Conservation (phyloP, 2,797 vertebrate genomes). For the Argyrosomus regius region DNA sequence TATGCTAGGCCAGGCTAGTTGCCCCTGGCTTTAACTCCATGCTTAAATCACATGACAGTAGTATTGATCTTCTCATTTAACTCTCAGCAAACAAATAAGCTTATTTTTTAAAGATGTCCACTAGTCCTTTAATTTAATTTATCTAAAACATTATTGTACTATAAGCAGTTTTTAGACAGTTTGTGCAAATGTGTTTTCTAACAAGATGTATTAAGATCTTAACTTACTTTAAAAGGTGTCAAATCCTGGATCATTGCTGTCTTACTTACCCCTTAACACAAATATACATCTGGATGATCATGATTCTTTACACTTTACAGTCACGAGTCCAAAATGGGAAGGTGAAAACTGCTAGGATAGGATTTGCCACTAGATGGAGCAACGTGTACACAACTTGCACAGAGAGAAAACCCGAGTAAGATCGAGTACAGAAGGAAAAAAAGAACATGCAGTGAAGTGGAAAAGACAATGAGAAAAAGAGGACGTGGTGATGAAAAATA, state of each 20-base stretch:
- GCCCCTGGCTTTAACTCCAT: too few species aligned
- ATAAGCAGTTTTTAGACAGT: neutral
- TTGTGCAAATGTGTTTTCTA: neutral
- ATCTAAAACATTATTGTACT: too few species aligned
- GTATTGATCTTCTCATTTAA: too few species aligned
- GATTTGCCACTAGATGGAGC: conserved; percentile 70
- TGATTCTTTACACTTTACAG: neutral
- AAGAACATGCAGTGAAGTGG: neutral
- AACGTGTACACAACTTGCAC: conserved; percentile 17
- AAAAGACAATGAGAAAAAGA: conserved; percentile 10
- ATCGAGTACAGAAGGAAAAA: neutral
- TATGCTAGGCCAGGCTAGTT: too few species aligned
- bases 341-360: neutral
- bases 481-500: conserved; percentile 29
- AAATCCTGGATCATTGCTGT: neutral
- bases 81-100: too few species aligned
- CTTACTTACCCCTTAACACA: neutral
- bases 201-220: neutral
- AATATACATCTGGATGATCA: neutral
- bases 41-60: too few species aligned
- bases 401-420: neutral
- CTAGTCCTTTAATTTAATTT: too few species aligned
- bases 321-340: neutral
- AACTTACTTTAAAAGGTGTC: neutral
- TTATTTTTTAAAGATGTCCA: too few species aligned